phyloP scores from a whole-genome alignment of 2,888 invertebrate genomes.

The Germaria angustata region DNA sequence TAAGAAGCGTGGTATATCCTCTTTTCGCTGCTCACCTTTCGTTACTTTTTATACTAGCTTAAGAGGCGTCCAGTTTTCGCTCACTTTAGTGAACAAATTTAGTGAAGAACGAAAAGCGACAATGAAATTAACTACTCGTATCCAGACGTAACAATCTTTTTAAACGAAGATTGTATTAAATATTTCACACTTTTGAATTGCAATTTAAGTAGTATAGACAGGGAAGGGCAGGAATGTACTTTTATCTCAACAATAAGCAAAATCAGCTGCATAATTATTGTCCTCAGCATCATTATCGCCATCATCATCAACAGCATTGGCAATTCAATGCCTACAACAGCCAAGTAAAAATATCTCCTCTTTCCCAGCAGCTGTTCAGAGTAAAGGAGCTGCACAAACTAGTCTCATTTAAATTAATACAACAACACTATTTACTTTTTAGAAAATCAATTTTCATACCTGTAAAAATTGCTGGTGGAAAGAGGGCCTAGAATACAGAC shows the following conservation, averaged over 20 bases:
- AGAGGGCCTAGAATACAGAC: not conserved
- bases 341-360: constrained; percentile 6
- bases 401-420: constrained; percentile 14
- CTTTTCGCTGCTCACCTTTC: too few relatives aligned
- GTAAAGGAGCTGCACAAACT: constrained; percentile 35
- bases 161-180: constrained; percentile 29
- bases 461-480: constrained; percentile 28
- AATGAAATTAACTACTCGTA: too few relatives aligned
- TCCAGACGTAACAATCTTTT: not conserved
- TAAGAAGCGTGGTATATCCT: too few relatives aligned
- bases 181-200: constrained; percentile 58
- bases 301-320: constrained; percentile 17
- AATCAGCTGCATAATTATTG: constrained; percentile 19
- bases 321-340: constrained; percentile 14
- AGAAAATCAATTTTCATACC: constrained; percentile 45
- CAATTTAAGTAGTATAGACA: constrained; percentile 19
- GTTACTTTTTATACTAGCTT: too few relatives aligned
- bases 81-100: too few relatives aligned
- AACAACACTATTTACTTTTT: constrained; percentile 23
- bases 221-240: constrained; percentile 18
- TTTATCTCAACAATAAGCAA: constrained; percentile 26
- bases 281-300: not conserved
- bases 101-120: too few relatives aligned
- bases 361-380: constrained; percentile 38
- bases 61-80: too few relatives aligned